Evolutionary conservation across 1,140 invertebrate species (phyloP), one percentile per base, ranked within the genome.

Genomic region (Archegozetes longisetosus): DNA sequence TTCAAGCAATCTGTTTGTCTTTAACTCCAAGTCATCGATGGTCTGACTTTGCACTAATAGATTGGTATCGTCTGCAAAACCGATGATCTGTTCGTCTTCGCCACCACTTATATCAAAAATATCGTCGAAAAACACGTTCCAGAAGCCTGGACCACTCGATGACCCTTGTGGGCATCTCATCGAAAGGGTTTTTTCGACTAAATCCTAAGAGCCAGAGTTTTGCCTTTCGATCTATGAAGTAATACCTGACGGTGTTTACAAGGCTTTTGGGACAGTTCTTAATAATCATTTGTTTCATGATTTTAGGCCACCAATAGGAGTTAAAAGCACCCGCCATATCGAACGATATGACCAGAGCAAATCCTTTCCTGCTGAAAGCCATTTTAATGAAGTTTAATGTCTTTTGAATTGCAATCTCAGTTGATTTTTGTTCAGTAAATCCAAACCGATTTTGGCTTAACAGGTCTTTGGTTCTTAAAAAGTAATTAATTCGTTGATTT

Each of bases 71-170:
- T n/a, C n/a, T n/a, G n/a, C n/a, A n/a, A n/a, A n/a, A n/a, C n/a
- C n/a, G n/a, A n/a, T n/a, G n/a, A n/a, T n/a, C n/a, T n/a, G n/a
- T n/a, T n/a, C n/a, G n/a, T n/a, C n/a, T n/a, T n/a, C n/a, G n/a
- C n/a, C n/a, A n/a, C n/a, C n/a, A n/a, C n/a, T n/a, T n/a, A n/a
- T n/a, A n/a, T 55, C 26, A n/a, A 55, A 27, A 13, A 55, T 12
- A 40, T 46, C 23, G 24, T 55, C 54, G 17, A 28, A 55, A 1
- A 55, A 27, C 3, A 55, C 32, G 32, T 55, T 55, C 54, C 54
- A 55, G 13, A 55, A 50, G 13, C 13, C 2, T 3, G 54, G 54
- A 2, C 12, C 12, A 50, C 54, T 28, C 20, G 12, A 17, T 14
- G 54, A 9, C 24, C 54, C 54, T 25, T 55, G 54, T 3, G 54